Base-by-base conservation (phyloP, 1,140 invertebrate species). In the Ceratosolen solmsi region DNA sequence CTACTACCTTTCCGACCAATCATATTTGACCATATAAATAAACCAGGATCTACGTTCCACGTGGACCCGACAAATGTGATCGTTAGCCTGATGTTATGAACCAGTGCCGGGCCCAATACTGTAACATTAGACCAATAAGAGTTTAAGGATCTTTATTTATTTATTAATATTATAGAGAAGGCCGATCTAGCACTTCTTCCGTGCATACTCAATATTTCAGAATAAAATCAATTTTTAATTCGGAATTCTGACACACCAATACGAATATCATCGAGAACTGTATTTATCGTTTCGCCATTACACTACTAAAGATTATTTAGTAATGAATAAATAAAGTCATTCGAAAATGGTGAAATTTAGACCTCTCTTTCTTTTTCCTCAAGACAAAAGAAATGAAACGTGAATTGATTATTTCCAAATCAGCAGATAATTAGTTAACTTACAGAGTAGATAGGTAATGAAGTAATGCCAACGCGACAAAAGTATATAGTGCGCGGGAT, bases 391-490 rank as follows among this genome's bases (percentile, higher is more conserved):
- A 73, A 63, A 54, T 46, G 70, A 72, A 78, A 79, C 56, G 68
- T 78, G 65, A 73, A 82, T 73, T 68, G 81, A 78, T 82, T 76
- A 76, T 65, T 82, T 82, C 71, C 65, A 13, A 77, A 58, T 58
- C 65, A 51, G 60, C 27, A 9, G 71, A 46, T 38, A 76, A 82
- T 58, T 82, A 76, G 72, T 70, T 81, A 76, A 81, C 68, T 36
- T 46, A 75, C 49, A 54, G 75, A 73, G 63, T 78, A 82, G 75
- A 63, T 78, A 82, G 81, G 70, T 27, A 82, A 82, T 54, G 81
- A 81, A 73, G 56, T 71, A 72, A 72, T 63, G 25, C 58, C 25
- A 46, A 17, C 38, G 25, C 41, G 70, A 49, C 9, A 49, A 49
- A 27, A n/a, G 4, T 74, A 38, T 54, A 58, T 74, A 36, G 17